Evolutionary conservation across 2,888 invertebrate genomes (phyloP), one percentile per base, ranked within the genome.

Genomic region (Tinea pellionella): DNA sequence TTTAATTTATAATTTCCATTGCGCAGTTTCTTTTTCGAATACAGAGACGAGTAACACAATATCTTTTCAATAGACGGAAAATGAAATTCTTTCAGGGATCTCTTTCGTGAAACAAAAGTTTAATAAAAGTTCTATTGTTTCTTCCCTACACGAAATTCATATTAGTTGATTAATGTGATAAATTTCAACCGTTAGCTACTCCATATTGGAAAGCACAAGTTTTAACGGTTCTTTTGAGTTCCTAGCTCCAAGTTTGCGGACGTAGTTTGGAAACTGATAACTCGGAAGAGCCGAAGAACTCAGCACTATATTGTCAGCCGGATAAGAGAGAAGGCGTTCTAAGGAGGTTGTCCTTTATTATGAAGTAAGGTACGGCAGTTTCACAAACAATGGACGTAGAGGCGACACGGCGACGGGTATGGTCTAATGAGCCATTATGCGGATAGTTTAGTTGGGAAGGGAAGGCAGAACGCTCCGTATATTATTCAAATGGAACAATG

Each of bases 361-460:
- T 78, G 78, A 81, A 77, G 72, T 70, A 74, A 74, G 71, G 69
- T 65, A 65, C 66, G 69, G 70, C 69, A 72, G 69, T 70, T 76
- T 71, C 72, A 73, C 78, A 80, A 81, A 81, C 82, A 84, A 84
- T 82, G 74, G 76, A 64, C 66, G 72, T 67, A 65, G 64, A 69
- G 70, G 69, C 70, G 73, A 69, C 70, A 71, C 70, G 71, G 65
- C 67, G 69, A 68, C 78, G 69, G 69, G 74, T 78, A 77, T 76
- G 80, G 78, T 69, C 77, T 84, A 83, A 84, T 82, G 83, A 84
- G 79, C 77, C 73, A 82, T 84, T 82, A 80, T 80, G 70, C 70
- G 69, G 67, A 42, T 66, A 66, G 71, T 71, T 75, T 67, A 68
- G 65, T 67, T 47, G 57, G 68, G 68, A 69, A 70, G 65, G 68